Evolutionary conservation across 2,888 invertebrate genomes (phyloP).

Genomic region (Eristalinus sepulchralis): DNA sequence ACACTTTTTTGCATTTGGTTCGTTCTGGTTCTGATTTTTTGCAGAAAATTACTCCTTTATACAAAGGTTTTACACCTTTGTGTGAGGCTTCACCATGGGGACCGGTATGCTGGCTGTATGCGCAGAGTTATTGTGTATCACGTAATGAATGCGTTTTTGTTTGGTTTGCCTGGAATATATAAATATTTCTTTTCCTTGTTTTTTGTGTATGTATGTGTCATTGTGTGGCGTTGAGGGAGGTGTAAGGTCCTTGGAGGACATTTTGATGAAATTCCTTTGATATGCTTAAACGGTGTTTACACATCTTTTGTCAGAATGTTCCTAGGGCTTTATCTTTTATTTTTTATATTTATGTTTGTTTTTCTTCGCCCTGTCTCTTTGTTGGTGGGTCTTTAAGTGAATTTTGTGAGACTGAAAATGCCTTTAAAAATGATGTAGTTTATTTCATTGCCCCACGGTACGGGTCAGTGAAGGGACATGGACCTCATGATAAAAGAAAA

Average conservation of each 20-base stretch:
- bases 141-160: conserved; percentile 20
- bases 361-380: neutral
- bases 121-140: conserved; percentile 7
- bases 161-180: neutral
- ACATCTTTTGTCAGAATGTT: conserved; percentile 1
- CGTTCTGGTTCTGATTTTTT: conserved; percentile 1
- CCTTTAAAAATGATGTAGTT: neutral
- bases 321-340: neutral
- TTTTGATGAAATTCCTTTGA: conserved; percentile 16
- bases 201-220: neutral
- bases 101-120: neutral
- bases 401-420: neutral
- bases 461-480: neutral
- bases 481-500: neutral
- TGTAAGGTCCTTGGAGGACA: conserved; percentile 8
- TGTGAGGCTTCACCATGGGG: neutral
- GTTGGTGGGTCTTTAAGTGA: neutral
- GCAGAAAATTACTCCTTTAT: neutral
- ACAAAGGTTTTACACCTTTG: conserved; percentile 13
- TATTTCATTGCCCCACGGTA: neutral
- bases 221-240: neutral
- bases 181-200: neutral
- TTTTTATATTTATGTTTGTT: neutral
- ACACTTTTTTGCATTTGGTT: conserved; percentile 13
- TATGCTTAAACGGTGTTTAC: conserved; percentile 16